Conservation (phyloP, 2,113 vertebrate genomes). For the Anoura caudifer region DNA sequence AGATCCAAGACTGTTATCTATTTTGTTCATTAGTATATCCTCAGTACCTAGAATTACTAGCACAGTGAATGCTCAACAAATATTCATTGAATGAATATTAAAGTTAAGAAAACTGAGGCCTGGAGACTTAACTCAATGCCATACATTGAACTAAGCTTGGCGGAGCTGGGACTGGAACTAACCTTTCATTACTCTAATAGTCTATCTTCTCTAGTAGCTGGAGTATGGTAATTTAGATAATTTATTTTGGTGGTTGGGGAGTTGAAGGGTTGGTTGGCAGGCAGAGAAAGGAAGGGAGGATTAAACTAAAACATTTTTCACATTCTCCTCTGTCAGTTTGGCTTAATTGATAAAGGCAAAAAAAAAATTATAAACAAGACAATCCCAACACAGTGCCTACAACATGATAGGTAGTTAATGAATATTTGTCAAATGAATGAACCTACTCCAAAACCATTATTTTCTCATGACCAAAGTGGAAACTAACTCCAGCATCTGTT, state of each 20-base stretch:
- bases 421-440: constrained; percentile 7
- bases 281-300: neutral
- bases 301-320: constrained; percentile 44
- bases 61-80: neutral
- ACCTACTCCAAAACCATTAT: constrained; percentile 10
- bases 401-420: neutral
- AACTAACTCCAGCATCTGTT: constrained; percentile 30
- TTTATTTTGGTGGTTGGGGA: neutral
- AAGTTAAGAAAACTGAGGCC: constrained; percentile 26
- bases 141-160: neutral
- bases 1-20: neutral
- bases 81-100: neutral
- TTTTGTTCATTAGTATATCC: constrained; percentile 12
- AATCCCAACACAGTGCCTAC: neutral
- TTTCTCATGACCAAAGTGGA: constrained; percentile 20
- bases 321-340: constrained; percentile 21
- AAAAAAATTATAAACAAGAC: neutral
- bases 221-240: neutral
- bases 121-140: neutral
- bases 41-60: neutral
- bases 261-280: neutral
- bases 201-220: neutral
- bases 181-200: neutral
- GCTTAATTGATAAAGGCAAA: constrained; percentile 19
- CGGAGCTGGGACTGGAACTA: neutral